Base-by-base conservation (phyloP, 2,888 invertebrate genomes). In the Cosmia pyralina region DNA sequence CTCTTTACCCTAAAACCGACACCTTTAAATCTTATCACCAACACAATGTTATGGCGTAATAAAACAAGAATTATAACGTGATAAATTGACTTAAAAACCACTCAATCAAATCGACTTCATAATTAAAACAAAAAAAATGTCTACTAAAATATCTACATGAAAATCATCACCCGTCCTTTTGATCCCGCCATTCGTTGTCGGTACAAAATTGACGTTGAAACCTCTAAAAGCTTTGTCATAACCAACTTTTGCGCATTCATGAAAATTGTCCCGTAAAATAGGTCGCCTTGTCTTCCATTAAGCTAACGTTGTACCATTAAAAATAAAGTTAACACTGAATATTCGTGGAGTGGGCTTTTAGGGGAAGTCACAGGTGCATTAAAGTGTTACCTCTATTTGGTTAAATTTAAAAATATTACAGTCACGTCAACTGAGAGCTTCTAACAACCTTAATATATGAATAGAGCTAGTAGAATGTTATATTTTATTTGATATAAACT, bases 261-360 rank as follows among this genome's bases (percentile, higher is more conserved):
- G 93, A 92, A 94, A 94, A 94, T 94, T 93, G 92, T 94, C 90
- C 90, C 94, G 90, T 93, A 94, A 94, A 94, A 94, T 94, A 93
- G 93, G 93, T 93, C 94, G 90, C 91, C 92, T 90, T 93, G 92
- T 92, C 93, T 93, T 93, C 94, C 95, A 95, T 95, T 95, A 95
- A 89, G 90, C 91, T 91, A 93, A 93, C 94, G 92, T 88, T 84
- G 88, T 84, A 88, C 94, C 95, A 95, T 96, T 95, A 95, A 95
- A 94, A 94, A 94, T 94, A 94, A 94, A 94, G 82, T 86, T 86
- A 86, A 83, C 87, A 82, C 84, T 88, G 92, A 93, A 93, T 93
- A 93, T 92, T 91, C 92, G 90, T 87, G 88, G 88, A 84, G 92
- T 93, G 91, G 90, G 94, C 95, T 94, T 94, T 95, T 93, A 95